Evolutionary conservation across 2,888 invertebrate species (phyloP).

Genomic region (Halocaridina rubra): DNA sequence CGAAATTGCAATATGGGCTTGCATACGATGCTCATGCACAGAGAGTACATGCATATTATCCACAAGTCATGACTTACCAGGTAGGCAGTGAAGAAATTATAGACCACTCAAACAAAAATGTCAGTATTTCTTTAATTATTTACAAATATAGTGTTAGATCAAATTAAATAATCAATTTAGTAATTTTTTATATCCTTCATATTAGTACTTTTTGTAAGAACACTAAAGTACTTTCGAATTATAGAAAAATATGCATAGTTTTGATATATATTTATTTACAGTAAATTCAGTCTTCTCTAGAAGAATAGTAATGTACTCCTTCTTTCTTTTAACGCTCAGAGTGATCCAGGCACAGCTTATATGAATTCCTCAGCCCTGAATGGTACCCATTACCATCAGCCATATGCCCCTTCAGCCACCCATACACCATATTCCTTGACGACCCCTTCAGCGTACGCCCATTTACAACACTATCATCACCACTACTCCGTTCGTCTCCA

Average conservation of each 20-base stretch:
- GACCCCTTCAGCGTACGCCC: constrained; percentile 43
- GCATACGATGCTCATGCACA: constrained; percentile 69
- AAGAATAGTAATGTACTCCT: no score
- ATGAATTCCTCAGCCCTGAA: constrained; percentile 38
- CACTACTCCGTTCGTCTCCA: constrained; percentile 52
- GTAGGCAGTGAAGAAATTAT: no score
- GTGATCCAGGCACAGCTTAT: constrained; percentile 44
- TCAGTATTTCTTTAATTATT: no score
- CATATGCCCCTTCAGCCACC: constrained; percentile 9
- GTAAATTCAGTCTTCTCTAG: no score
- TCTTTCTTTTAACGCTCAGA: constrained; percentile 8
- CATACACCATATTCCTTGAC: constrained; percentile 45
- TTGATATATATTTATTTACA: no score
- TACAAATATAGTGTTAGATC: no score
- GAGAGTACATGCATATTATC: constrained; percentile 64
- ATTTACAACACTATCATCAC: constrained; percentile 50
- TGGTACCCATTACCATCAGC: constrained; percentile 34
- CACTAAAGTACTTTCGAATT: no score
- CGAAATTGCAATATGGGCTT: constrained; percentile 90
- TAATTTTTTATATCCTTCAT: no score
- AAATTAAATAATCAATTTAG: no score
- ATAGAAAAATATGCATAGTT: no score
- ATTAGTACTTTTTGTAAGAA: no score
- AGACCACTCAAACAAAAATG: no score
- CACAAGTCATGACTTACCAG: constrained; percentile 64